Conservation (phyloP, 2,888 invertebrate species). For the Sceliomorpha sp. region DNA sequence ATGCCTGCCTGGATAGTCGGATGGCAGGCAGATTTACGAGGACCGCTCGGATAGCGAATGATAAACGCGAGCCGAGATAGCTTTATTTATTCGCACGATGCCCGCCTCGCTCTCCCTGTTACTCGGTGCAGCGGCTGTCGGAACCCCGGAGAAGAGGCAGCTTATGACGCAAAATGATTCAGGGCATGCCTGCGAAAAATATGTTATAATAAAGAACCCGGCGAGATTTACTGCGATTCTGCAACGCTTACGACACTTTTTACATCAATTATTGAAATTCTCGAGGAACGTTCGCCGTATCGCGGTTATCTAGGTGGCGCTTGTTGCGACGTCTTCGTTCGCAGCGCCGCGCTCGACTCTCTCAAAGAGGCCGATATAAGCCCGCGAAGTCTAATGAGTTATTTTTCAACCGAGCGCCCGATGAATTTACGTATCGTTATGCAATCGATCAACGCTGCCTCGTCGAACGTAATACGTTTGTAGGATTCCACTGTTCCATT, state of each 20-base stretch:
- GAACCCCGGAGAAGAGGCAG: conserved; percentile 19
- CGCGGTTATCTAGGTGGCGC: too few species aligned
- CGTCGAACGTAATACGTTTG: too few species aligned
- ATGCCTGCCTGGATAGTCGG: conserved; percentile 53
- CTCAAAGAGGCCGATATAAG: too few species aligned
- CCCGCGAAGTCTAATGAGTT: too few species aligned
- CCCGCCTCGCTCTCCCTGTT: conserved; percentile 65
- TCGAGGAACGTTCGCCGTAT: too few species aligned
- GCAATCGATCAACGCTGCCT: too few species aligned
- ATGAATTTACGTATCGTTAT: too few species aligned
- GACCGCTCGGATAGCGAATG: conserved; percentile 83
- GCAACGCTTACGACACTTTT: conserved; percentile 1
- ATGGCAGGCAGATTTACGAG: conserved; percentile 81
- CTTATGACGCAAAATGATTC: conserved; percentile 32
- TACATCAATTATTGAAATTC: too few species aligned
- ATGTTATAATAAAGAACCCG: conserved; percentile 22
- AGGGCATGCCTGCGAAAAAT: conserved; percentile 14
- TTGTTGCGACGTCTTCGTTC: too few species aligned
- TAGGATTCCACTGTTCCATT: too few species aligned
- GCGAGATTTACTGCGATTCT: conserved; percentile 24
- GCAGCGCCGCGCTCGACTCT: too few species aligned
- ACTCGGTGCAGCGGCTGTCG: conserved; percentile 20
- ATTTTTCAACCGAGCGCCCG: too few species aligned
- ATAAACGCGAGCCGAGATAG: conserved; percentile 84
- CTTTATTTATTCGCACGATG: conserved; percentile 84